These are phyloP conservation scores for Sarcophaga subvicina DNA, from an alignment of 2,888 invertebrate genomes.

Conservation along the genomic window DNA sequence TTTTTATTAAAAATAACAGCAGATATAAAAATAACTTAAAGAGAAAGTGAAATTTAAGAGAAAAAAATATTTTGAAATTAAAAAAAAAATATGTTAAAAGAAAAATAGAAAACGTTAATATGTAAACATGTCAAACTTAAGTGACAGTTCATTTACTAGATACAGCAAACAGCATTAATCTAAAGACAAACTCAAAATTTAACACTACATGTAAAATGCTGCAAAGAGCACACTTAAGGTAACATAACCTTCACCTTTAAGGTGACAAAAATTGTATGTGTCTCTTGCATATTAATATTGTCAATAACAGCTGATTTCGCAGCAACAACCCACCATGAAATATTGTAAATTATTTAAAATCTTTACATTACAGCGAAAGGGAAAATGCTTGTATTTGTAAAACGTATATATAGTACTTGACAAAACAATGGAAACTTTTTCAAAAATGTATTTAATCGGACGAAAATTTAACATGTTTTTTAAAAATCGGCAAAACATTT, in stretches of 20 bases:
- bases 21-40: not conserved
- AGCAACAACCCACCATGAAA: not conserved
- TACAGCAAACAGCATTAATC: not conserved
- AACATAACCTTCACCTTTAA: conserved; percentile 38
- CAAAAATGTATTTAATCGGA: too few relatives aligned
- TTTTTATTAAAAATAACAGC: not conserved
- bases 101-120: conserved; percentile 5
- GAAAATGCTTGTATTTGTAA: too few relatives aligned
- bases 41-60: not conserved
- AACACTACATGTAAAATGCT: not conserved
- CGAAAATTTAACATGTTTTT: too few relatives aligned
- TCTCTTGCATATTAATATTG: conserved; percentile 50
- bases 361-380: not conserved
- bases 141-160: conserved; percentile 20
- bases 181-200: not conserved
- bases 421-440: too few relatives aligned
- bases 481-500: too few relatives aligned
- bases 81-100: not conserved
- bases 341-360: not conserved
- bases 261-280: conserved; percentile 35
- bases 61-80: not conserved
- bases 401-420: too few relatives aligned
- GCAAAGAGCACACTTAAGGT: not conserved
- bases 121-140: conserved; percentile 20
- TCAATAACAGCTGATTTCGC: conserved; percentile 51